Evolutionary conservation across 2,888 invertebrate species (phyloP), one percentile per base, ranked within the genome.

Genomic region (Pycnomerus fuliginosus): DNA sequence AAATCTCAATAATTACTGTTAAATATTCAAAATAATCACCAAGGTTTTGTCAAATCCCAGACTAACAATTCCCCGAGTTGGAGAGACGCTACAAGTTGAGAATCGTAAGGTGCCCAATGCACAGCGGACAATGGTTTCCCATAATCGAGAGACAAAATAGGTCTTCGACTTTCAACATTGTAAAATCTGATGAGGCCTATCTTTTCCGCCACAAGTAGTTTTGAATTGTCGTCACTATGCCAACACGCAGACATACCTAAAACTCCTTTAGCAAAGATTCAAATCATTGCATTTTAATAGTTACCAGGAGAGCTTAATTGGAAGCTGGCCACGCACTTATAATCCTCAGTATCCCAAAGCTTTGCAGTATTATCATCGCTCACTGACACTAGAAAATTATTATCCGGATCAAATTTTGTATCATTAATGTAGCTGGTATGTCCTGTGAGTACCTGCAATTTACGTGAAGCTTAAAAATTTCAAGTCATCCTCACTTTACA

Each of bases 281-380:
- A 20, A 20, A 20, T 20, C 8, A 20, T 8, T 5, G 20, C 4
- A 20, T 20, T 20, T 20, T 8, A 5, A 20, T 20, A 4, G 20
- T 20, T 5, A 53, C 83, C 84, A 27, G 87, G 82, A 8, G 85
- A 84, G 14, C 78, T 78, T 12, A 88, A 71, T 44, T 77, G 74
- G 60, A 87, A 83, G 22, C 78, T 79, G 3, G 77, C 74, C 14
- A 77, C 67, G 55, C 77, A 76, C 52, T 76, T 74, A 44, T 73
- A 75, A 16, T 77, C 74, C 4, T 74, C 72, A 2, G 75, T 65
- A 16, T 71, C 69, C 87, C 87, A 88, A 16, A 89, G 71, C 58
- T 80, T 79, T 58, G 85, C 86, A 0, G 84, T 83, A 52, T 83
- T 80, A 67, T 89, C 88, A 70, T 89, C 88, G 53, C 87, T 83